These are phyloP conservation scores for Aphodius granarius DNA, from an alignment of 2,888 invertebrate genomes.

Conservation along the genomic window DNA sequence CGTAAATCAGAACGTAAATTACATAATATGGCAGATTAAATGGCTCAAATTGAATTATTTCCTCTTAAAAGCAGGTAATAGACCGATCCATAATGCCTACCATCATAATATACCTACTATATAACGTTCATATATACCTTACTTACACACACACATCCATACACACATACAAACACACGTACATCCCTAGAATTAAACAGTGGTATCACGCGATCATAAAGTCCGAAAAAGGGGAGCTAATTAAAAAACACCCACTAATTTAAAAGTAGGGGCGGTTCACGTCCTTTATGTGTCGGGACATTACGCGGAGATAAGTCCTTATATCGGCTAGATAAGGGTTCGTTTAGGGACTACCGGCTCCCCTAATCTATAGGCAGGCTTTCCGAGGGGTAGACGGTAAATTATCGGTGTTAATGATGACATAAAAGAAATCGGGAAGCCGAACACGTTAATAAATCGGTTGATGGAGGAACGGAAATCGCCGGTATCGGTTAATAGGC, in stretches of 20 bases:
- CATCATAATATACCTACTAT: neutral
- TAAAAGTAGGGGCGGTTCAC: neutral
- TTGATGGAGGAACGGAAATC: constrained; percentile 3
- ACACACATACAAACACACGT: neutral
- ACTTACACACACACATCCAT: neutral
- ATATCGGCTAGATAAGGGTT: constrained; percentile 1
- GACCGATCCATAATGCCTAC: constrained; percentile 24
- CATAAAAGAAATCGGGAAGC: constrained; percentile 12
- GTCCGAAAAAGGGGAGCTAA: neutral
- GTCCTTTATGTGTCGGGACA: neutral
- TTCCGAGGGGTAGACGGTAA: constrained; percentile 1
- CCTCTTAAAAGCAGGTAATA: constrained; percentile 43
- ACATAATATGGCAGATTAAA: constrained; percentile 40
- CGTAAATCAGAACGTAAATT: constrained; percentile 36
- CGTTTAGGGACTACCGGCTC: neutral
- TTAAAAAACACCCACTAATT: neutral
- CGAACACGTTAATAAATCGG: constrained; percentile 10
- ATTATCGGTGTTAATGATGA: constrained; percentile 15
- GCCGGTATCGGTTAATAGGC: constrained; percentile 4
- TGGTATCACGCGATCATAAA: neutral
- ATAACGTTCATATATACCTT: neutral
- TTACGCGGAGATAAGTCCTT: neutral
- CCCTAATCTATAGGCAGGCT: neutral
- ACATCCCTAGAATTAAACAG: neutral
- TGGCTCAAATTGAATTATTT: constrained; percentile 45